Evolutionary conservation across 2,797 vertebrate species (phyloP), one percentile per base, ranked within the genome.

Genomic region (Pipistrellus kuhlii): DNA sequence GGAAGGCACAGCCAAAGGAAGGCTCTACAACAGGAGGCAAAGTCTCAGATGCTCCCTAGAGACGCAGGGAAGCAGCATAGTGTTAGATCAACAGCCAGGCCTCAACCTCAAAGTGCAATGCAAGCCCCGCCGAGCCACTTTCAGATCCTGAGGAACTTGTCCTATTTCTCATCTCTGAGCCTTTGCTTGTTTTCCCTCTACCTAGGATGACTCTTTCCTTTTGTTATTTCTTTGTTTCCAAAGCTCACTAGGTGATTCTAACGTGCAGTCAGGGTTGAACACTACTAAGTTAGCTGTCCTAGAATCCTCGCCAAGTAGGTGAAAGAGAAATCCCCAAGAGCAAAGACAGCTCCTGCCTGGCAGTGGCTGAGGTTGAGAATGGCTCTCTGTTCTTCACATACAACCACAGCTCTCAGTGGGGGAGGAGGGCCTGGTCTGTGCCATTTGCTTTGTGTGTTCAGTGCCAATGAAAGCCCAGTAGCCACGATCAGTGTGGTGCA

Each of bases 401-500:
- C 14, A 72, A 64, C 53, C 64, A 85, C 48, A 59, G 55, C 81
- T 80, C 85, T 85, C 82, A n/a, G 68, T 21, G 53, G 53, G 77
- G 44, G 14, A 5, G 55, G 23, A 53, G 73, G 38, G 51, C 46
- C 75, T 83, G 23, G 17, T 73, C 91, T 90, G 88, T 90, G 77
- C 82, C 77, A 77, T 76, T 88, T 48, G 9, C 85, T 78, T 75
- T 76, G 23, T n/a, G 44, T 83, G 69, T 71, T 83, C 44, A 30
- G 53, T 76, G 88, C 83, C 88, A 92, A 44, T 93, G 90, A 91
- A 90, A 95, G 83, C 90, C 66, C 80, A 81, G 48, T 69, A 72
- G 62, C 81, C 84, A 75, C 14, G 76, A 90, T 69, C 86, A 62
- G 71, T 87, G 59, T 91, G 84, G 85, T 80, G 68, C 78, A 92